Percentiles rank a stretch among this genome's conserved stretches.
These are phyloP conservation scores for Ypsolopha sequella DNA, from an alignment of 2,888 invertebrate species.

Conservation along the genomic window DNA sequence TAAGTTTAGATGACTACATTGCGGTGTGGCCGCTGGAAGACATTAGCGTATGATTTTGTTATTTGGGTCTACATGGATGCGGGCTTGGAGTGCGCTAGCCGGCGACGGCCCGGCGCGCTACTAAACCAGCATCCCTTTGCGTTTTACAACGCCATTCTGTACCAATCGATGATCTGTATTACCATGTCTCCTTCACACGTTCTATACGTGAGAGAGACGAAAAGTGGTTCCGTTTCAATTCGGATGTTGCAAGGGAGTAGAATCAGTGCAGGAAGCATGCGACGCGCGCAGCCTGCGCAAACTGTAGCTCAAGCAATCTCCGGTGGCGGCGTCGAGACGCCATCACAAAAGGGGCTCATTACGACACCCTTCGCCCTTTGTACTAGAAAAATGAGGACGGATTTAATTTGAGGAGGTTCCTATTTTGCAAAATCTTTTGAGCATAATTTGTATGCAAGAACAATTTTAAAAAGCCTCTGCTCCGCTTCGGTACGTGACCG, in stretches of 20 bases:
- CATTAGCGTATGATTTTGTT: conserved; percentile 12
- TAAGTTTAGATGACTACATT: conserved; percentile 30
- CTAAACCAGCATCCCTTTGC: conserved; percentile 23
- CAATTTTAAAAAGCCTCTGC: too few species aligned
- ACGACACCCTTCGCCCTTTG: not conserved
- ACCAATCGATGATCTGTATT: not conserved
- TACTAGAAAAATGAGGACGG: not conserved
- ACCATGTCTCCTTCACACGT: not conserved
- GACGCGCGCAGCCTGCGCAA: conserved; percentile 62
- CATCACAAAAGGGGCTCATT: conserved; percentile 25
- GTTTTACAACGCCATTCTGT: not conserved
- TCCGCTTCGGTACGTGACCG: too few species aligned
- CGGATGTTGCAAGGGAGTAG: not conserved
- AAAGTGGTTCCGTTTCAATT: not conserved
- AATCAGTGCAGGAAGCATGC: conserved; percentile 25
- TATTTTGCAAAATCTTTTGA: too few species aligned
- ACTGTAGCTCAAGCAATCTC: conserved; percentile 17
- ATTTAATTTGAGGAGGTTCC: not conserved
- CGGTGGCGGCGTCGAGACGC: conserved; percentile 35
- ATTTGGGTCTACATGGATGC: conserved; percentile 41
- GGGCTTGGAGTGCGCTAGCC: conserved; percentile 31
- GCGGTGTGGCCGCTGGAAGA: conserved; percentile 54
- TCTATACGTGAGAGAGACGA: not conserved
- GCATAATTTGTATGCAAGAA: too few species aligned
- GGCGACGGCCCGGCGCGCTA: conserved; percentile 62